Conservation (phyloP, 2,113 vertebrate species). For the Campylomormyrus numenius region DNA sequence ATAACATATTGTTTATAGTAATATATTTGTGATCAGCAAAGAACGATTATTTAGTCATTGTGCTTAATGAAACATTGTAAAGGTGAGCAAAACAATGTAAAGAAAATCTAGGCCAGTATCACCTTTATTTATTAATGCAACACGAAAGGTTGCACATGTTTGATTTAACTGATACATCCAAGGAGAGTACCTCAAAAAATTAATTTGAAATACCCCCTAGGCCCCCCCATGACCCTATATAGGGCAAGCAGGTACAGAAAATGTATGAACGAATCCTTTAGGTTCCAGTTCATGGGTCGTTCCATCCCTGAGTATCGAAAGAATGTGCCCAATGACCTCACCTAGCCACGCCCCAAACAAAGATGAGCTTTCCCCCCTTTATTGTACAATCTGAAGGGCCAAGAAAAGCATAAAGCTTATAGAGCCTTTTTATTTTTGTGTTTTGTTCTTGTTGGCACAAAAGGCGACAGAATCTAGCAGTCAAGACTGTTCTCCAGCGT, state of each 20-base stretch:
- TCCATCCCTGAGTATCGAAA: not conserved
- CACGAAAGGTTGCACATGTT: not conserved
- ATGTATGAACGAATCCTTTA: not conserved
- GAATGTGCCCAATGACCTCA: not conserved
- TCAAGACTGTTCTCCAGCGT: constrained; percentile 41
- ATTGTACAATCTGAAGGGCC: not conserved
- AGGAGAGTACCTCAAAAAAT: not conserved
- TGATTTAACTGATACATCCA: not conserved
- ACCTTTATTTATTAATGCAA: not conserved
- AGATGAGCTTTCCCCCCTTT: constrained; percentile 28
- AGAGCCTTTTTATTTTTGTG: not conserved
- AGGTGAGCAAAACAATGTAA: not conserved
- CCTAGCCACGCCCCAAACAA: constrained; percentile 2
- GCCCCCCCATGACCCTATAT: not conserved
- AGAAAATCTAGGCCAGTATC: not conserved
- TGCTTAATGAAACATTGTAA: not conserved
- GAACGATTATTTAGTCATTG: not conserved
- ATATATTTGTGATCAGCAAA: not conserved
- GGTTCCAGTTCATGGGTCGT: not conserved
- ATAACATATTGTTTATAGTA: not conserved
- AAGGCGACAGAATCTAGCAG: not conserved
- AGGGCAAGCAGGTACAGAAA: not conserved
- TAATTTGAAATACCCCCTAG: not conserved
- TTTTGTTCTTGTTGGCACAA: not conserved
- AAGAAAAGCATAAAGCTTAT: not conserved